Evolutionary conservation across 2,888 invertebrate species (phyloP), one percentile per base, ranked within the genome.

Genomic region (Leptopilina drosophilae): DNA sequence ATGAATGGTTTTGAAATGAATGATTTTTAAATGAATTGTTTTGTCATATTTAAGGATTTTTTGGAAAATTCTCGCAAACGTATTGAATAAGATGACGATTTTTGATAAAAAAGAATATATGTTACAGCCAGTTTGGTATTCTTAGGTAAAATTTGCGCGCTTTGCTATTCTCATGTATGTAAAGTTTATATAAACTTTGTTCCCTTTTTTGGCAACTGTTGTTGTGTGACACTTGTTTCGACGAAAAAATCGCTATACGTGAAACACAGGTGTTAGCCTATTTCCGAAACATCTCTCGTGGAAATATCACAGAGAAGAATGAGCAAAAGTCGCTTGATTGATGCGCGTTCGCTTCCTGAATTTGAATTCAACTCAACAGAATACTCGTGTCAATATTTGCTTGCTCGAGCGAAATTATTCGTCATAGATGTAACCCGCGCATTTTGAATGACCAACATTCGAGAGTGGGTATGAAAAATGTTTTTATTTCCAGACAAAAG

Each of bases 331-430:
- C 56, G 56, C 56, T 73, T 73, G 73, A 73, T 73, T 73, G 73
- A 73, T 73, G 73, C 11, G 1, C 56, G 73, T 73, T 40, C 73
- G 73, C 56, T 73, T 73, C 56, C 73, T 73, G 73, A 73, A 73
- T 73, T 73, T 73, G 53, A 73, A 73, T 53, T 33, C 73, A n/a
- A 73, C 73, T 73, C 53, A 56, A 73, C 73, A 33, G 56, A 73
- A 73, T 56, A 73, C 73, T n/a, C 56, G 56, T 73, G 73, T 73
- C 73, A 73, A 73, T 73, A 73, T 73, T 73, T 73, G 73, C 56
- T 73, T 56, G 33, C 73, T 33, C 15, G 56, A 73, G 73, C 73
- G 73, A 73, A 73, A 73, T 73, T 73, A 53, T 73, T 73, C 69
- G 53, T 53, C 69, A 73, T 56, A 33, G 56, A n/a, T 73, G 73